Conservation (phyloP, 2,113 vertebrate genomes). For the Sylvilagus bachmani region DNA sequence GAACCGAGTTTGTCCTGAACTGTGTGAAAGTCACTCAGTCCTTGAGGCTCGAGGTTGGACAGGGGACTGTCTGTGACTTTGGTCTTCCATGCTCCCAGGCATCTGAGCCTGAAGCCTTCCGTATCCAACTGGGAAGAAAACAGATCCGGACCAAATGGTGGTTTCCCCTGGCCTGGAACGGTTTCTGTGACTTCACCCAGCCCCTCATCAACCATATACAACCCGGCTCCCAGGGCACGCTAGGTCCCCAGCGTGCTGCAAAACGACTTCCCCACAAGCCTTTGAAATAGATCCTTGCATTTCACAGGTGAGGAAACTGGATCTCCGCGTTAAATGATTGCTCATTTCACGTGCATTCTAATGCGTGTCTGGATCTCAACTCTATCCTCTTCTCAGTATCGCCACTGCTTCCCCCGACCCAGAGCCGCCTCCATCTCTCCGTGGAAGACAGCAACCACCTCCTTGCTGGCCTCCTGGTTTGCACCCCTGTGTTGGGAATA, state of each 20-base stretch:
- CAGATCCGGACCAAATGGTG: background rate
- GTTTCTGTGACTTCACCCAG: background rate
- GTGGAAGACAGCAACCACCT: background rate
- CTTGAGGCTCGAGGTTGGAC: background rate
- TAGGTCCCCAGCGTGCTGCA: background rate
- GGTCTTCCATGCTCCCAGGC: background rate
- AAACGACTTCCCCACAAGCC: background rate
- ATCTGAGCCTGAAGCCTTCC: background rate
- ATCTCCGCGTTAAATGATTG: background rate
- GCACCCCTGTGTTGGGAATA: background rate
- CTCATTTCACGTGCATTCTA: background rate
- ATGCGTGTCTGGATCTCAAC: background rate
- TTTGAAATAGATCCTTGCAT: background rate
- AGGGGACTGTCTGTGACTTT: background rate
- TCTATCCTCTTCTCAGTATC: constrained; percentile 53
- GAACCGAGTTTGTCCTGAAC: background rate
- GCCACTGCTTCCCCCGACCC: constrained; percentile 60
- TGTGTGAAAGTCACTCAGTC: background rate
- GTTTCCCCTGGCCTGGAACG: background rate
- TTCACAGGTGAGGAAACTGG: background rate
- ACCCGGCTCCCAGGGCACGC: background rate
- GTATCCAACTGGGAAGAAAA: background rate
- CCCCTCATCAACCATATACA: too few relatives aligned
- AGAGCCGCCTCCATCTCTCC: background rate
- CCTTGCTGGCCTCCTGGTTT: background rate